These are phyloP conservation scores for Anseranas semipalmata DNA, from an alignment of 2,113 vertebrate genomes.

Conservation along the genomic window DNA sequence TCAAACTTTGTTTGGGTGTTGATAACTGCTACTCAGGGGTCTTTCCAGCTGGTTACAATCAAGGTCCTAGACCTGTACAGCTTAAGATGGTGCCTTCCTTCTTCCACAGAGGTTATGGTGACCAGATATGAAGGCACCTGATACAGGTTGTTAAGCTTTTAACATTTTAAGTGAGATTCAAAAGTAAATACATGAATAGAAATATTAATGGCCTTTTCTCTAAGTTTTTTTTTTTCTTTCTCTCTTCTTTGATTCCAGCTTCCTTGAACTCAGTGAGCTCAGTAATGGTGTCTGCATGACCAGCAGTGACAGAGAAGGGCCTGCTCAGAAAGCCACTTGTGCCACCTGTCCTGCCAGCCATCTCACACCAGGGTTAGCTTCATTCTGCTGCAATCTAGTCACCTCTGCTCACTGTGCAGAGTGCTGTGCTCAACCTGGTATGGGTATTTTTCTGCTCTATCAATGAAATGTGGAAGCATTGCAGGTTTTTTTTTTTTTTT, in stretches of 20 bases:
- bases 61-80: background rate
- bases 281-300: accelerated
- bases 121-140: accelerated
- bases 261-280: background rate
- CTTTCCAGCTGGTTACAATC: background rate
- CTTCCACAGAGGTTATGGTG: accelerated
- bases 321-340: background rate
- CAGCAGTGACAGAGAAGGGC: background rate
- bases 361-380: background rate
- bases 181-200: background rate
- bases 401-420: background rate
- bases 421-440: background rate
- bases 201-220: background rate
- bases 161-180: background rate
- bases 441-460: background rate
- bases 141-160: background rate
- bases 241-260: background rate
- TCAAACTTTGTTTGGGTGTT: background rate
- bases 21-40: background rate
- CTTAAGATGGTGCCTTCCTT: background rate
- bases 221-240: background rate
- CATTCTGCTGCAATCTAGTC: background rate
- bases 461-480: background rate
- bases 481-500: background rate
- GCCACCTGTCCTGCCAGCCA: background rate